A percentile compares a stretch with the other conserved stretches of the same genome.
Evolutionary conservation across 2,797 vertebrate species (phyloP).

Genomic region (Bradypodion pumilum): DNA sequence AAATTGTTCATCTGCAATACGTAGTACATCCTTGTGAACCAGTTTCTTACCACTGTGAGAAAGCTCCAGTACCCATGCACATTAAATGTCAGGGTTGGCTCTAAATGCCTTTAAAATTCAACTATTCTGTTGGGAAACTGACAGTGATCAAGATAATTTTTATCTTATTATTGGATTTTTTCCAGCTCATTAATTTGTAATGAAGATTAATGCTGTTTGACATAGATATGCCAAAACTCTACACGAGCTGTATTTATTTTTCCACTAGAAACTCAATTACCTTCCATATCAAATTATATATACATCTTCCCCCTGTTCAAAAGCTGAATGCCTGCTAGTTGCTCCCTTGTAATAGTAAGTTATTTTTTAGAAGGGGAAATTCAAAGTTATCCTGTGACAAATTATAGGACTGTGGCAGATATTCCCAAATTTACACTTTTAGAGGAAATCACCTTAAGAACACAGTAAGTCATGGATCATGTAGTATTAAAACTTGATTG

Average conservation of each 20-base stretch:
- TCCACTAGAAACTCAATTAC: constrained; percentile 44
- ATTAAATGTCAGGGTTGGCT: constrained; percentile 28
- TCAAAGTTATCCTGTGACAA: neutral
- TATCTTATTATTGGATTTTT: constrained; percentile 53
- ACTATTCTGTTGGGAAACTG: constrained; percentile 27
- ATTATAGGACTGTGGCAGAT: too few species aligned
- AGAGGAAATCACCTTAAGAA: too few species aligned
- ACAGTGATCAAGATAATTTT: constrained; percentile 48
- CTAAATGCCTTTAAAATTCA: neutral
- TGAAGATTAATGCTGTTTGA: constrained; percentile 42
- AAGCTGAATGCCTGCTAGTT: neutral
- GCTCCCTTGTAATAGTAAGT: neutral
- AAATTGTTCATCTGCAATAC: neutral
- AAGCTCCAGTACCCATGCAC: constrained; percentile 34
- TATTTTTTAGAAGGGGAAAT: neutral
- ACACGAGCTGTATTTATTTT: constrained; percentile 40
- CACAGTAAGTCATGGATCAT: too few species aligned
- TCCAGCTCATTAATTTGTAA: constrained; percentile 59
- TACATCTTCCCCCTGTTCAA: neutral
- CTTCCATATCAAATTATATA: constrained; percentile 32
- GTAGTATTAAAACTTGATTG: too few species aligned
- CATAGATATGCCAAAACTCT: constrained; percentile 38
- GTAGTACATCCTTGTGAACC: neutral
- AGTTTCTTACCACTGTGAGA: neutral
- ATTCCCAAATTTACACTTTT: too few species aligned